Evolutionary conservation across 1,140 invertebrate genomes (phyloP).

Genomic region (Drosophila pseudoobscura): DNA sequence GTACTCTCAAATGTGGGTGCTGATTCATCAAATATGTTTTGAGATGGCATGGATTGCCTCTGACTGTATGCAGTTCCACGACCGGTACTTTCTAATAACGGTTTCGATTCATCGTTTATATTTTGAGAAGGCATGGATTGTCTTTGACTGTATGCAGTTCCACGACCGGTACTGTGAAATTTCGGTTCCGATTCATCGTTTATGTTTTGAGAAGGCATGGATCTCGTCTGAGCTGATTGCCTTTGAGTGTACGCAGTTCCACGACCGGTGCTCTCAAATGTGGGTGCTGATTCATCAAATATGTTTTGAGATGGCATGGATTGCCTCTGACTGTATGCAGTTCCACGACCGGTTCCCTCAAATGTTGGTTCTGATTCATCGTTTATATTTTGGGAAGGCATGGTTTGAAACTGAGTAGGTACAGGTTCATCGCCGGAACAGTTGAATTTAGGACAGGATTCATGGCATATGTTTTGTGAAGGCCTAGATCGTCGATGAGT

Average conservation of each 20-base stretch:
- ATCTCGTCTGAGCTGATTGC: neutral
- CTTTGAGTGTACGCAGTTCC: too few relatives aligned
- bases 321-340: too few relatives aligned
- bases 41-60: neutral
- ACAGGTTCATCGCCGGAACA: too few relatives aligned
- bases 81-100: neutral
- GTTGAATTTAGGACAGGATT: too few relatives aligned
- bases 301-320: neutral
- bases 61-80: too few relatives aligned
- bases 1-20: neutral
- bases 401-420: too few relatives aligned
- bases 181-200: neutral
- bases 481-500: neutral
- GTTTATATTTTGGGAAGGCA: too few relatives aligned
- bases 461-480: too few relatives aligned
- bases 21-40: neutral
- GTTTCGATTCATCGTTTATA: neutral
- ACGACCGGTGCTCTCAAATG: neutral
- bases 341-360: too few relatives aligned
- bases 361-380: neutral
- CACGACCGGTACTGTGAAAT: neutral
- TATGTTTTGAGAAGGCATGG: constrained; percentile 8
- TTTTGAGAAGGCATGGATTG: neutral
- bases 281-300: neutral
- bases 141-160: too few relatives aligned